Evolutionary conservation across 2,113 vertebrate species (phyloP).

Genomic region (Spermophilus dauricus): DNA sequence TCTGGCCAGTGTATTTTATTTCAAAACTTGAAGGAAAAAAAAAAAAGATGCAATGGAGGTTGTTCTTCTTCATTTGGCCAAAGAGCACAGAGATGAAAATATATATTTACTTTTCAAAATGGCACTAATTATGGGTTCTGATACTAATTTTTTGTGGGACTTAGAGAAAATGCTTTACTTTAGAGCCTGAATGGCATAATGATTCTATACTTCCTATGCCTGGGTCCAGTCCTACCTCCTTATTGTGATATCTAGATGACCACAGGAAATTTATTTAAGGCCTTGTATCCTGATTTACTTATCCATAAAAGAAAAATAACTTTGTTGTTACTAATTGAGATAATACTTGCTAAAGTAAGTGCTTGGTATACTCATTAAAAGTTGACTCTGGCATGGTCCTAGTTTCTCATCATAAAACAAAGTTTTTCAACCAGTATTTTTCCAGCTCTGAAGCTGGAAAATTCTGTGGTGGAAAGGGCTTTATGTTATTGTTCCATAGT

Average conservation of each 20-base stretch:
- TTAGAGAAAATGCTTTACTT: conserved; percentile 2
- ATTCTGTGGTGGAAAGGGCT: neutral
- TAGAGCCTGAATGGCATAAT: neutral
- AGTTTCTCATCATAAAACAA: neutral
- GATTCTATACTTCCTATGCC: neutral
- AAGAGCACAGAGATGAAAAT: neutral
- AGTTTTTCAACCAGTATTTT: neutral
- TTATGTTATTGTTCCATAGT: neutral
- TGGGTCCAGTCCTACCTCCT: neutral
- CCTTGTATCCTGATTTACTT: neutral
- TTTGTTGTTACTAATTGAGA: neutral
- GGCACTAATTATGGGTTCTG: neutral
- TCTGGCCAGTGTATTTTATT: neutral
- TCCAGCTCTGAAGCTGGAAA: neutral
- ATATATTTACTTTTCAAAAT: conserved; percentile 15
- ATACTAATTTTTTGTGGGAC: neutral
- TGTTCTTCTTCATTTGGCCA: neutral
- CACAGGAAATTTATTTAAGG: neutral
- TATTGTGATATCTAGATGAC: neutral
- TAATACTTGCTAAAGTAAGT: neutral
- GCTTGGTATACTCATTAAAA: neutral
- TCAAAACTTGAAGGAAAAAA: neutral
- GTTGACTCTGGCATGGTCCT: neutral
- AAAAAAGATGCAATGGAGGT: neutral
- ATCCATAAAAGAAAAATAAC: neutral